Evolutionary conservation across 2,888 invertebrate genomes (phyloP), one percentile per base, ranked within the genome.

Genomic region (Plebejus argus): DNA sequence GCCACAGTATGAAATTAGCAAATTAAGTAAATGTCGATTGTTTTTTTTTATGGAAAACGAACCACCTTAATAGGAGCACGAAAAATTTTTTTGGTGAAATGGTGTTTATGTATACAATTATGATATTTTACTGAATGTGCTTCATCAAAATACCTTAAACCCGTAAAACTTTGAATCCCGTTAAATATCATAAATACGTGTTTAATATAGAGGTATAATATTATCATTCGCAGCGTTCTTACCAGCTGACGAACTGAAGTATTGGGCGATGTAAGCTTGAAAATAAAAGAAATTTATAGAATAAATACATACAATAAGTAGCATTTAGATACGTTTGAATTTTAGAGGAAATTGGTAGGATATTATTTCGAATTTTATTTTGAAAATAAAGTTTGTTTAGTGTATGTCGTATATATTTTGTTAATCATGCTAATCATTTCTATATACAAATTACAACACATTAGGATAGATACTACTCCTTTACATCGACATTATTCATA

Each of bases 211-310:
- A 28, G 28, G 23, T 33, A 33, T 15, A 61, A 61, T 23, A 61
- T 61, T 80, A 70, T 35, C 70, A 71, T 75, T 49, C 74, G 61
- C 70, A 79, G 72, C 78, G 78, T 78, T 79, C 93, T 92, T 92
- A 93, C 93, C 93, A 79, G 89, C 83, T 70, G 91, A 85, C 8
- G 91, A 85, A 83, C 87, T 89, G 90, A 93, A 92, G 91, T 90
- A 93, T 86, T 93, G 93, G 82, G 91, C 91, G 87, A 93, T 89
- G 93, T 89, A 90, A 77, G 92, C 93, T 93, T 90, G 86, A 88
- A 90, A 89, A 86, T 80, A 87, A 84, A 85, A 81, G 83, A 70
- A 45, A 75, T 39, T 70, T 58, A 78, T 80, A 76, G 33, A 33
- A 66, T 71, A 76, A 58, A 28, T 78, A 56, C 15, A 75, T 23